phyloP scores from a whole-genome alignment of 92 coral and sea anemone genomes.

The Porites evermanni region DNA sequence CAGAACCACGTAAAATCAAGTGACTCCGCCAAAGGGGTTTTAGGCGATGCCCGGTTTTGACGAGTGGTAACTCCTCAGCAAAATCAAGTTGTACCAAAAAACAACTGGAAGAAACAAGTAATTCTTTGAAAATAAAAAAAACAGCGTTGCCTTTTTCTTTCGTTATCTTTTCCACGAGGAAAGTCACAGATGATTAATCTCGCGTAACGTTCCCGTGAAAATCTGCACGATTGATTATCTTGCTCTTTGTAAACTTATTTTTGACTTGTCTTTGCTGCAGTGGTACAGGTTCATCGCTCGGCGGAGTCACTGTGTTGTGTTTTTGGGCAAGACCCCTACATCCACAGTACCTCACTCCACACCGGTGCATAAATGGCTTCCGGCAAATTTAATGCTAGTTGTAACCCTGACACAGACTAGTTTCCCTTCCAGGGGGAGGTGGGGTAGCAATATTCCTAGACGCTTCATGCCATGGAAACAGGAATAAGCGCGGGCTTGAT shows the following conservation, averaged over 20 bases:
- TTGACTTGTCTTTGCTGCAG: background rate
- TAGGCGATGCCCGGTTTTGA: background rate
- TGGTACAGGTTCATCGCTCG: background rate
- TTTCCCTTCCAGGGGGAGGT: too few species aligned
- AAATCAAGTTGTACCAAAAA: background rate
- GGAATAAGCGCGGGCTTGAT: too few species aligned
- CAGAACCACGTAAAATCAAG: background rate
- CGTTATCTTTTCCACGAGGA: background rate
- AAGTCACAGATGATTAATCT: conserved; percentile 15
- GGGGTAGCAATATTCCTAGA: too few species aligned
- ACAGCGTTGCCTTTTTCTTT: background rate
- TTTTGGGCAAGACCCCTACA: too few species aligned
- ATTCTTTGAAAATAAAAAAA: background rate
- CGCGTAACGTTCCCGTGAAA: conserved; percentile 14
- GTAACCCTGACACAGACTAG: too few species aligned
- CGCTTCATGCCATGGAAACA: too few species aligned
- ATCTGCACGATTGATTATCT: background rate
- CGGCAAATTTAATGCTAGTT: too few species aligned
- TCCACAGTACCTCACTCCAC: too few species aligned
- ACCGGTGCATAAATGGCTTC: too few species aligned
- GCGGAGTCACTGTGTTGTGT: background rate
- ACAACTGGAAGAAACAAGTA: background rate
- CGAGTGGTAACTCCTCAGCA: background rate
- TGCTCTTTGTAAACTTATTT: background rate
- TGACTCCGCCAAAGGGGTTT: background rate